Base-by-base conservation (phyloP, 92 coral and sea anemone genomes). In the Palythoa grandis region DNA sequence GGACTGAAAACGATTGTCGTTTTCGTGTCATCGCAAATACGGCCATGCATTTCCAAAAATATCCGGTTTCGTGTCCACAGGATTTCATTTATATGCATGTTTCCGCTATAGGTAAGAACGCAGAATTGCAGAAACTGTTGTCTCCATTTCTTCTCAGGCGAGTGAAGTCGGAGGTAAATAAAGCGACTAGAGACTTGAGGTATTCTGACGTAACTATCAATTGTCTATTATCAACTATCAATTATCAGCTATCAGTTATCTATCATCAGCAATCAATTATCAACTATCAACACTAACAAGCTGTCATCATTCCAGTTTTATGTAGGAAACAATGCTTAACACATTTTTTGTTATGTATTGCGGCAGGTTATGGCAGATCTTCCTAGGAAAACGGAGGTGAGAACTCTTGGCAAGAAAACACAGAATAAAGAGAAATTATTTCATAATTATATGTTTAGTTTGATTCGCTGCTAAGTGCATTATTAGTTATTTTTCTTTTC, bases 71-170 rank as follows among this genome's bases (percentile, higher is more conserved):
- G 50, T 43, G 50, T 43, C 50, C 50, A 43, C 50, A 43, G 6
- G 7, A 43, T 43, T 43, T 43, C 7, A 5, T 43, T 43, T 43
- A 1, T 43, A 1, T 43, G 50, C 50, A 43, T 43, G 6, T 53
- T 50, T 35, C 40, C 13, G 7, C 58, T 48, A 2, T 79, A 94
- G 98, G 88, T 15, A 88, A 70, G 56, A 92, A 76, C 75, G 23
- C 72, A 14, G 93, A 95, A 75, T 56, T 95, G 38, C 98, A 90
- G 78, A 82, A 79, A 29, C 83, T 95, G 40, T 86, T 93, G 84
- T 87, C 95, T 78, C 98, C 98, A 22, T 95, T 95, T 60, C 83
- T 95, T 79, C 91, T 95, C 11, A 78, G 98, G 72, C 88, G 98
- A 52, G 97, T 95, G 52, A 95, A 95, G 72, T 83, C 94, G 24